These are phyloP conservation scores for Coreius guichenoti DNA, from an alignment of 2,797 vertebrate species.

Conservation along the genomic window DNA sequence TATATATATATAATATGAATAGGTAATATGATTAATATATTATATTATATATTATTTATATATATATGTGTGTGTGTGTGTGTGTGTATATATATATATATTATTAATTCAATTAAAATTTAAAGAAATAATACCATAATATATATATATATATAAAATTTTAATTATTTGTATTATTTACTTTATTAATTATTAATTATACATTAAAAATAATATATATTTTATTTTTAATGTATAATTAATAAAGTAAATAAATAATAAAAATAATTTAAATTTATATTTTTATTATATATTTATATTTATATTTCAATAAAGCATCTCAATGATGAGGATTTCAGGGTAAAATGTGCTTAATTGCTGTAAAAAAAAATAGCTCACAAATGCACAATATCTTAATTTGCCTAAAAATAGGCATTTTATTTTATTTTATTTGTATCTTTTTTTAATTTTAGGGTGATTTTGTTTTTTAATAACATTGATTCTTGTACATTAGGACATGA, in stretches of 20 bases:
- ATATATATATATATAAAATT: no score
- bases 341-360: not conserved
- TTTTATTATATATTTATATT: not conserved
- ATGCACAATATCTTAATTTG: not conserved
- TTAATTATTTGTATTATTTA: no score
- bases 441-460: not conserved
- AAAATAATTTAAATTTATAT: no score
- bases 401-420: not conserved
- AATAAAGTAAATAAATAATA: not conserved
- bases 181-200: no score
- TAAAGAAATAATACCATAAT: no score
- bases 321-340: not conserved
- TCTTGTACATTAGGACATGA: not conserved
- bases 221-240: not conserved
- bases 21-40: not conserved
- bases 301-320: not conserved
- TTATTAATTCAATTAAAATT: no score
- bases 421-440: not conserved
- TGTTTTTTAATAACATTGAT: not conserved
- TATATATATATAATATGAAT: no score
- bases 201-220: not conserved
- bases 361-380: not conserved
- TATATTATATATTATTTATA: no score
- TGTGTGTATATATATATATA: no score
- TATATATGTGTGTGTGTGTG: no score